Conservation (phyloP, 2,797 vertebrate genomes). For the Xiphorhynchus erythropygius region DNA sequence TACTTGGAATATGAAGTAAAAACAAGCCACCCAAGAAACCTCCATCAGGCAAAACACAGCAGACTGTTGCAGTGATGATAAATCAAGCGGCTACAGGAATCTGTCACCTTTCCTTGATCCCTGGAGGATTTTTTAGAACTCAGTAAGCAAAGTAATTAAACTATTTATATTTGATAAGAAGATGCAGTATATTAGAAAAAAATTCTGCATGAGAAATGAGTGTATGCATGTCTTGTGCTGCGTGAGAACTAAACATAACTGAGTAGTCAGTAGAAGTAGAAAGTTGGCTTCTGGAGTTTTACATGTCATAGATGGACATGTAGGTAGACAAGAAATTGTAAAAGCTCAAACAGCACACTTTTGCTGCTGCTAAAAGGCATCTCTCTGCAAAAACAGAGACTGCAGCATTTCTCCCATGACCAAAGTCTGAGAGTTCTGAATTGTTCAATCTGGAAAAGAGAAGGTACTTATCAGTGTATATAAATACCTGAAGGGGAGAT, state of each 20-base stretch:
- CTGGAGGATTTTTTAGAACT: not conserved
- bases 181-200: not conserved
- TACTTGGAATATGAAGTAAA: not conserved
- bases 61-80: not conserved
- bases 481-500: not conserved
- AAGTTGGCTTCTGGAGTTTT: not conserved
- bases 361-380: not conserved
- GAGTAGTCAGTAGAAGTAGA: not conserved
- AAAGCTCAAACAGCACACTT: not conserved
- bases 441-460: not conserved
- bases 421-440: not conserved
- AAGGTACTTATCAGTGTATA: not conserved
- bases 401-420: not conserved
- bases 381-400: not conserved
- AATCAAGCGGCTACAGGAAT: not conserved
- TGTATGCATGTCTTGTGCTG: not conserved
- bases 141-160: not conserved
- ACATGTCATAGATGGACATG: not conserved
- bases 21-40: not conserved
- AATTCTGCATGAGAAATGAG: not conserved
- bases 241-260: not conserved
- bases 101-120: not conserved
- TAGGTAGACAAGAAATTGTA: not conserved
- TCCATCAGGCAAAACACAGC: not conserved
- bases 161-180: not conserved